Evolutionary conservation across 2,797 vertebrate species (phyloP), one percentile per base, ranked within the genome.

Genomic region (Huso huso): DNA sequence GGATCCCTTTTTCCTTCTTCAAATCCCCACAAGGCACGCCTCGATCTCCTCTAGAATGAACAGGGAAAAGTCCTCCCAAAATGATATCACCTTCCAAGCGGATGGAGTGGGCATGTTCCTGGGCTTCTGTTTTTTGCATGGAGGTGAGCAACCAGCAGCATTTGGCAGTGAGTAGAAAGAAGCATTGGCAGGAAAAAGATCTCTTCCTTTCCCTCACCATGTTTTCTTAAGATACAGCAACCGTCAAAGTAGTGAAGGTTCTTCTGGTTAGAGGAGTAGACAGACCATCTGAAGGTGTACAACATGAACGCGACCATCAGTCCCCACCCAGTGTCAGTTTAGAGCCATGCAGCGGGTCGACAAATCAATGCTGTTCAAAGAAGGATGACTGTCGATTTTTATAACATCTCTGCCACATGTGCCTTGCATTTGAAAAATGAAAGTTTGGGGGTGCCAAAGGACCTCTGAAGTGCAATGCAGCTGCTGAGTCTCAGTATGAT

Each of bases 1-100:
- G 96, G 83, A 99, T 98, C 57, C 96, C 96, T 66, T 99, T 99
- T 72, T 99, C 96, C 78, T 98, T 99, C 80, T 99, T 99, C 73
- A 99, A 86, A 72, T 98, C 96, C 65, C 96, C 96, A 9, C 96
- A 98, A 69, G 96, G 92, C 49, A 94, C 89, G 63, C 96, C 96
- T 66, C 94, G 91, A 67, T 96, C 94, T 8, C 96, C 96, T 71
- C 96, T 90, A 4, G 96, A 84, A 62, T 98, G 96, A 70, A 99
- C 94, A 0, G 96, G 96, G 76, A 99, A 99, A 74, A 99, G 88
- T 75, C 96, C 96, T 15, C 96, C 96, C 70, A 99, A 82, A 82
- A 98, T 94, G 80, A 99, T 88, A 82, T 99, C 95, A 12, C 96
- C 96, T 66, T 99, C 96, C 79, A 99, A 78, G 13, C 96, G 91